Base-by-base conservation (phyloP, 2,888 invertebrate genomes). In the Atherix ibis region DNA sequence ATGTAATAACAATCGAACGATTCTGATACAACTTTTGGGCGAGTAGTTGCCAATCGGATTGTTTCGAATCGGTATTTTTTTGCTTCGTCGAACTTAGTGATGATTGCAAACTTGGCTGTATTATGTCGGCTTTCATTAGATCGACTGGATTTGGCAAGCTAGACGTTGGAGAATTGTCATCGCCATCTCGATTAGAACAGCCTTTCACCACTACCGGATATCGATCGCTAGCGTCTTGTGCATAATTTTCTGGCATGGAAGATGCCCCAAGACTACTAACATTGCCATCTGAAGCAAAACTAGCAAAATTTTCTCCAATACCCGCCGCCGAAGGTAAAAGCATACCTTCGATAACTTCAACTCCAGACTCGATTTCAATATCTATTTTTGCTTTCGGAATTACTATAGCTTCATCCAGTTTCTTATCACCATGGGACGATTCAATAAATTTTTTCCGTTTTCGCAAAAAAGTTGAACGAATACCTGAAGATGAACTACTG, bases 321-420 rank as follows among this genome's bases (percentile, higher is more conserved):
- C 15, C 15, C 14, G 18, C 15, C 5, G 22, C 9, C 18, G 14
- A 13, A 9, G 34, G 31, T 22, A 44, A 27, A 17, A 51, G 42
- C 58, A 58, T 59, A 28, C 56, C 59, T 42, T 60, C 60, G n/a
- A 52, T 43, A 47, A 60, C 53, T 43, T 60, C 60, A 1, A 60
- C 54, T 1, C 58, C 60, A 2, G 59, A 59, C 36, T 61, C 60
- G 5, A 61, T 57, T 46, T 42, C 42, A 10, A 58, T 53, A 13
- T 55, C 48, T 34, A 54, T 52, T 37, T 53, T 25, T 12, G 13
- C 25, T n/a, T 37, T 27, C 5, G 5, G 35, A 12, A 30, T 31
- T n/a, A n/a, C n/a, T n/a, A n/a, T n/a, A n/a, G n/a, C n/a, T 12
- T 4, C 35, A 25, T 15, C 5, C 16, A 24, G 8, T 19, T 4